Evolutionary conservation across 1,140 invertebrate species (phyloP), one percentile per base, ranked within the genome.

Genomic region (Alviniconcha marisindica): DNA sequence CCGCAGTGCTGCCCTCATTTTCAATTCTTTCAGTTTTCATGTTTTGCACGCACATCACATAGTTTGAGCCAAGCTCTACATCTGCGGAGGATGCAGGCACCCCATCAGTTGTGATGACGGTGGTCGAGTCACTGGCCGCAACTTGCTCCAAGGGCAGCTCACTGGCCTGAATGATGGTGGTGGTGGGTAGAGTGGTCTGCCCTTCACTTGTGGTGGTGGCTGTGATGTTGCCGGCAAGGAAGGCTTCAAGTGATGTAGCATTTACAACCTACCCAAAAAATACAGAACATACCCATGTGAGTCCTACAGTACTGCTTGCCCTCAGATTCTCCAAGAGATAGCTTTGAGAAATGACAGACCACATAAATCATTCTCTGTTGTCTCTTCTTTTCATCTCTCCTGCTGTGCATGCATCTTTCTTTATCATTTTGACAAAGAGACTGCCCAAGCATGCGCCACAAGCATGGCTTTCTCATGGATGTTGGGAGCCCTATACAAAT

Each of bases 231-330:
- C 78, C 40, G 38, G 60, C 78, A 7, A 80, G 56, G 40, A 80
- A 80, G n/a, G 56, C 78, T 66, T 80, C 60, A 33, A 80, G 40
- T 2, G 78, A 80, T 15, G 78, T 21, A 28, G 78, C 56, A n/a
- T 38, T 80, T 21, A 80, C 78, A 33, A 80, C 78, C 78, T 80
- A n/a, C n/a, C n/a, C n/a, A n/a, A n/a, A n/a, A n/a, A n/a, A n/a
- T n/a, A n/a, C n/a, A n/a, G n/a, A n/a, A n/a, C n/a, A n/a, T n/a
- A n/a, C n/a, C n/a, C n/a, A n/a, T n/a, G n/a, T n/a, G n/a, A n/a
- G n/a, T n/a, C n/a, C n/a, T n/a, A n/a, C n/a, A n/a, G n/a, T n/a
- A n/a, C n/a, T n/a, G n/a, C n/a, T n/a, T n/a, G n/a, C n/a, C n/a
- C n/a, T n/a, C n/a, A n/a, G n/a, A n/a, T n/a, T n/a, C n/a, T n/a